Evolutionary conservation across 2,797 vertebrate species (phyloP).

Genomic region (Lutjanus campechanus): DNA sequence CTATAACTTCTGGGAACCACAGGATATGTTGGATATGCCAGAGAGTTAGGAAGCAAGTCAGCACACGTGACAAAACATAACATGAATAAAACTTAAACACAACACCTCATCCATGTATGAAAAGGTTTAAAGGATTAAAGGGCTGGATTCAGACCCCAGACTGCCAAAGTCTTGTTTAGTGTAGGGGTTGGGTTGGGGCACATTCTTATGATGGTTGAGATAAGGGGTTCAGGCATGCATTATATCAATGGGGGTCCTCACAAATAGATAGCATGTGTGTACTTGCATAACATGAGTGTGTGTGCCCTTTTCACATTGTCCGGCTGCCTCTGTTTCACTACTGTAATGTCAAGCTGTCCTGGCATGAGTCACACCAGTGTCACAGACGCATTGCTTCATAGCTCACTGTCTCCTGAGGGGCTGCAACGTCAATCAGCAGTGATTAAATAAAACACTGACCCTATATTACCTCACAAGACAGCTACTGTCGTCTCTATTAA

Average conservation of each 20-base stretch:
- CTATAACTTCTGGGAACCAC: too few relatives aligned
- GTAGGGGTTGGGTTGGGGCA: background rate
- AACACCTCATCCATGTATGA: too few relatives aligned
- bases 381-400: constrained; percentile 25
- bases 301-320: constrained; percentile 17
- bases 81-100: too few relatives aligned
- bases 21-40: too few relatives aligned
- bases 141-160: too few relatives aligned
- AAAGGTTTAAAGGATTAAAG: too few relatives aligned
- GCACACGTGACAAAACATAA: too few relatives aligned
- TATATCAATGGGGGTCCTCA: background rate
- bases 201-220: background rate
- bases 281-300: background rate
- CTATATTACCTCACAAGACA: background rate
- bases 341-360: constrained; percentile 35
- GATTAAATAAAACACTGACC: constrained; percentile 34
- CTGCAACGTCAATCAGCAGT: constrained; percentile 11
- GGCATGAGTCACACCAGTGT: constrained; percentile 38
- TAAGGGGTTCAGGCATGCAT: background rate
- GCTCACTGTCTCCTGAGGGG: constrained; percentile 22
- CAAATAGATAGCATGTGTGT: background rate
- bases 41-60: too few relatives aligned
- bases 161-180: too few relatives aligned
- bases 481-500: background rate
- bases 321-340: constrained; percentile 18